These are phyloP conservation scores for Copsychus sechellarum DNA, from an alignment of 2,113 vertebrate species.

Conservation along the genomic window DNA sequence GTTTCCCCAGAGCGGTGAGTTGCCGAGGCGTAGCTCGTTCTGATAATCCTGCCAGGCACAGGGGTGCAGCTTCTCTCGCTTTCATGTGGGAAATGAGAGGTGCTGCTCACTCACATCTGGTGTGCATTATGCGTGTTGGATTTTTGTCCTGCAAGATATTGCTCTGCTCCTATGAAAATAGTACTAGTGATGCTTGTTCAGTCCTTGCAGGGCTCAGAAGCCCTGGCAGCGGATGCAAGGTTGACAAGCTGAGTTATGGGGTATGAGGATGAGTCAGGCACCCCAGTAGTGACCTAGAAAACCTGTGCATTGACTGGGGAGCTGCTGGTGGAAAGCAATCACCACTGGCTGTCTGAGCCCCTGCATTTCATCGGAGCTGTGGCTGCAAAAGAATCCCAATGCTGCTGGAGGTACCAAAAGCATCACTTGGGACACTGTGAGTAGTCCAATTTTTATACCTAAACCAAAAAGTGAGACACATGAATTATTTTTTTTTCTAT, in stretches of 20 bases:
- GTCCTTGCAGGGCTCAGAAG: neutral
- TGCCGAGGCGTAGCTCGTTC: accelerated
- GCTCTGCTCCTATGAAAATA: neutral
- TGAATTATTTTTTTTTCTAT: neutral
- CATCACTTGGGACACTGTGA: neutral
- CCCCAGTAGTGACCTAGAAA: neutral
- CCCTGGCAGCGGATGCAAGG: accelerated
- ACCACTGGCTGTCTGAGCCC: neutral
- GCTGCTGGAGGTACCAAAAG: neutral
- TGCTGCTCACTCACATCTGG: neutral
- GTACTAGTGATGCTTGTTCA: neutral
- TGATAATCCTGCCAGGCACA: neutral
- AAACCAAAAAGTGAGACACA: accelerated
- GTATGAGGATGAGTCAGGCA: neutral
- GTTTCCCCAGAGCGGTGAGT: neutral
- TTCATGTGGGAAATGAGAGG: neutral
- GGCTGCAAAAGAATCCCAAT: neutral
- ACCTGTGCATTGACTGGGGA: neutral
- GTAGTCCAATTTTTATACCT: neutral
- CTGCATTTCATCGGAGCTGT: accelerated
- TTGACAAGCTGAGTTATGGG: neutral
- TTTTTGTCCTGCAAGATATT: neutral
- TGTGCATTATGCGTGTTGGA: neutral
- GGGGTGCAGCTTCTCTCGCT: neutral
- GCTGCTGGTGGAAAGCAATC: neutral